phyloP scores from a whole-genome alignment of 2,113 vertebrate genomes.

The Raphicerus campestris region DNA sequence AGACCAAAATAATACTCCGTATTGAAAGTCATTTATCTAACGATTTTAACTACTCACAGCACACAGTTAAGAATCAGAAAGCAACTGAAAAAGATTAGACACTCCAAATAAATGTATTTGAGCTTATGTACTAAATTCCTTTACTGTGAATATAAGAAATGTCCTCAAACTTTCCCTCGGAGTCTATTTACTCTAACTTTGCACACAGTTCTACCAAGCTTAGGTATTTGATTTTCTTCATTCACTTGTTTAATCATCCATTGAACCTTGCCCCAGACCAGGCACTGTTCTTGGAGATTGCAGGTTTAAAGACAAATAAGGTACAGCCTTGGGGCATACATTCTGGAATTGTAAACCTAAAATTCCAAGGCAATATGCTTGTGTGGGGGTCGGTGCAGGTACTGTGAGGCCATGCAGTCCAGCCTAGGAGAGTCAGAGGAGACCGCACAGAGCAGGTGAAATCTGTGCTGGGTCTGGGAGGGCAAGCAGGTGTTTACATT shows the following conservation, averaged over 20 bases:
- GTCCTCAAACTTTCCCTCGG: background rate
- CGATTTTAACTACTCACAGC: background rate
- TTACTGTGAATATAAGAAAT: background rate
- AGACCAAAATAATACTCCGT: background rate
- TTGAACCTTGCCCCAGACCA: background rate
- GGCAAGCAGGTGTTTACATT: background rate
- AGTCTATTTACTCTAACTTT: constrained; percentile 7
- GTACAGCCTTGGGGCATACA: background rate
- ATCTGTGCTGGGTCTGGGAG: background rate
- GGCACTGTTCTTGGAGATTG: background rate
- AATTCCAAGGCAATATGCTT: background rate
- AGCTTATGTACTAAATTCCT: background rate
- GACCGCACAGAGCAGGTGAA: background rate
- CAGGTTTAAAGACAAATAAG: constrained; percentile 26
- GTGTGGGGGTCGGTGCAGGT: background rate
- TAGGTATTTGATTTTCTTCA: constrained; percentile 26
- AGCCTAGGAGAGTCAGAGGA: background rate
- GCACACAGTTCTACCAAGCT: background rate
- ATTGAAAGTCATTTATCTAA: constrained; percentile 1
- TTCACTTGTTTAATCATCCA: background rate
- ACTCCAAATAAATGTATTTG: constrained; percentile 35
- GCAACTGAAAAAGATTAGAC: background rate
- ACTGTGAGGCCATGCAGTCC: background rate
- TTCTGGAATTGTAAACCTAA: constrained; percentile 3
- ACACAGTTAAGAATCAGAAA: constrained; percentile 3